Conservation (phyloP, 2,888 invertebrate species). For the Thymelicus acteon region DNA sequence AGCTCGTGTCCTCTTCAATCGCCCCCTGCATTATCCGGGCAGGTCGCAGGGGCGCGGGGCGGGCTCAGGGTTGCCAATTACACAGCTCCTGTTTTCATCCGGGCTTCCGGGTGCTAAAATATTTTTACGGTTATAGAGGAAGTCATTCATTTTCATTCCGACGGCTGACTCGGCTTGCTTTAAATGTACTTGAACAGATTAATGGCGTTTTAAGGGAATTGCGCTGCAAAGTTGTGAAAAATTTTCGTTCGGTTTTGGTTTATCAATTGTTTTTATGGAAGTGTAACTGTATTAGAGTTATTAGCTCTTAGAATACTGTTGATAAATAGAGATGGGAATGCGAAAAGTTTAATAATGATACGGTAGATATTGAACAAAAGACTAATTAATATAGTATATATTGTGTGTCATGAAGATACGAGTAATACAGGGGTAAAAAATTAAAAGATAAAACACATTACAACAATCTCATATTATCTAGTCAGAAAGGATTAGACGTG, state of each 20-base stretch:
- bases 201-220: slow-evolving; percentile 25
- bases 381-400: no score
- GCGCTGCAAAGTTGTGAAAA: slow-evolving; percentile 2
- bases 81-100: slow-evolving; percentile 42
- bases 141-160: slow-evolving; percentile 40
- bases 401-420: no score
- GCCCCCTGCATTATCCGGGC: slow-evolving; percentile 67
- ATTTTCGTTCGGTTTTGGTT: slow-evolving; percentile 12
- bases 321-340: no score
- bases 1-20: slow-evolving; percentile 52
- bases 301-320: no score
- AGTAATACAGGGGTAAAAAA: no score
- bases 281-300: not conserved
- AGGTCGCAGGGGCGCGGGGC: slow-evolving; percentile 76
- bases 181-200: slow-evolving; percentile 27
- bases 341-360: no score
- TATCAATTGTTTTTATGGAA: not conserved
- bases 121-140: slow-evolving; percentile 44
- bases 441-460: no score
- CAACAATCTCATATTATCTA: no score
- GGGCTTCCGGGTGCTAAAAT: slow-evolving; percentile 46
- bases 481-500: no score
- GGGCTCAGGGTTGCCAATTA: slow-evolving; percentile 60
- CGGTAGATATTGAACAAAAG: no score
- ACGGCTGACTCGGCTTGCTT: slow-evolving; percentile 19